phyloP scores from a whole-genome alignment of 2,797 vertebrate species.

The Yasuhikotakia modesta region DNA sequence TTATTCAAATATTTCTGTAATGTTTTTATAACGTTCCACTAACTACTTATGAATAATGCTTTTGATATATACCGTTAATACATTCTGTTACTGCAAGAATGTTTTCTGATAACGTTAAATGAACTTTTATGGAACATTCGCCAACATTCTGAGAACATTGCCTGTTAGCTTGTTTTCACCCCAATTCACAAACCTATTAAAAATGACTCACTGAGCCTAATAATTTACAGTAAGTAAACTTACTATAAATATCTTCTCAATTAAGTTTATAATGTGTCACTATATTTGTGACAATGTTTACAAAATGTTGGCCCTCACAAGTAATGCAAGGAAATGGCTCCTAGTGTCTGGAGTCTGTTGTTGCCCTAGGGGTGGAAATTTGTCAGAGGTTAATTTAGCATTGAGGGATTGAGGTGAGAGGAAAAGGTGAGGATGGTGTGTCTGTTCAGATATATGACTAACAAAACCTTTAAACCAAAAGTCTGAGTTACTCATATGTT shows the following conservation, averaged over 20 bases:
- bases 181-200: too few species aligned
- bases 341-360: background rate
- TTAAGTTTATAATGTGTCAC: background rate
- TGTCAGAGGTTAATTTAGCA: background rate
- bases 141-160: too few species aligned
- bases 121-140: too few species aligned
- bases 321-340: background rate
- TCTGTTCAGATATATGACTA: slow-evolving; percentile 23
- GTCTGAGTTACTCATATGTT: background rate
- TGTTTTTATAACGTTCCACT: too few species aligned
- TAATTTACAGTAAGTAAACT: too few species aligned
- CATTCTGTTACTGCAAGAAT: too few species aligned
- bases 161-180: too few species aligned
- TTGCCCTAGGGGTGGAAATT: slow-evolving; percentile 22
- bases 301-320: background rate
- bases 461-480: slow-evolving; percentile 18
- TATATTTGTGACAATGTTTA: background rate
- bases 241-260: background rate
- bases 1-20: too few species aligned
- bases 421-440: slow-evolving; percentile 15
- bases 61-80: too few species aligned
- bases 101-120: too few species aligned
- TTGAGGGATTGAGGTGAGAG: slow-evolving; percentile 13
- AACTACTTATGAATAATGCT: too few species aligned
- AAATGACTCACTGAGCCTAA: too few species aligned